These are phyloP conservation scores for Spinus pinus DNA, from an alignment of 2,797 vertebrate species.

Conservation along the genomic window DNA sequence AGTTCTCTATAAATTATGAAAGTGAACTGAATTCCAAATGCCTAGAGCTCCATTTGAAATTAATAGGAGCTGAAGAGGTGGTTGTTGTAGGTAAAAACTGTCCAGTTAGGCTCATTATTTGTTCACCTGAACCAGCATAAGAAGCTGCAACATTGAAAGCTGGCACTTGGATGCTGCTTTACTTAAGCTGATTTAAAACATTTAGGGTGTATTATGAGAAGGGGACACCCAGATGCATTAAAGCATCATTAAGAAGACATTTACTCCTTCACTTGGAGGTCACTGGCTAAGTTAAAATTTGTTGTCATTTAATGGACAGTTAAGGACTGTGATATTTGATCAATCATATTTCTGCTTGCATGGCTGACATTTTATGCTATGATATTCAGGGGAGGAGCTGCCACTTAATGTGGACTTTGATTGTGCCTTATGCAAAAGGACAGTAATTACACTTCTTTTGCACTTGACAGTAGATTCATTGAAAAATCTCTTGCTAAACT, in stretches of 20 bases:
- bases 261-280: neutral
- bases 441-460: neutral
- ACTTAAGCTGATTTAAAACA: neutral
- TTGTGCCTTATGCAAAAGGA: neutral
- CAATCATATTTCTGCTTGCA: neutral
- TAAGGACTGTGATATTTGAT: neutral
- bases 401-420: neutral
- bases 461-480: neutral
- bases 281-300: neutral
- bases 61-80: neutral
- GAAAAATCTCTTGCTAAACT: neutral
- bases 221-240: neutral
- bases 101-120: neutral
- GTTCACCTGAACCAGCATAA: neutral
- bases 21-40: neutral
- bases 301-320: neutral
- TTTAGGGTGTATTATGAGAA: neutral
- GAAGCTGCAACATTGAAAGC: neutral
- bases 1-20: neutral
- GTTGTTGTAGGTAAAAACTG: neutral
- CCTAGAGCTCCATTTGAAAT: neutral
- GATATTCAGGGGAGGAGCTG: neutral
- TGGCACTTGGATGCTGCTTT: neutral
- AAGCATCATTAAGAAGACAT: neutral
- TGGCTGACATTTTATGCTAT: neutral